Evolutionary conservation across 1,140 invertebrate species (phyloP), one percentile per base, ranked within the genome.

Genomic region (Thalassaphorura encarpata): DNA sequence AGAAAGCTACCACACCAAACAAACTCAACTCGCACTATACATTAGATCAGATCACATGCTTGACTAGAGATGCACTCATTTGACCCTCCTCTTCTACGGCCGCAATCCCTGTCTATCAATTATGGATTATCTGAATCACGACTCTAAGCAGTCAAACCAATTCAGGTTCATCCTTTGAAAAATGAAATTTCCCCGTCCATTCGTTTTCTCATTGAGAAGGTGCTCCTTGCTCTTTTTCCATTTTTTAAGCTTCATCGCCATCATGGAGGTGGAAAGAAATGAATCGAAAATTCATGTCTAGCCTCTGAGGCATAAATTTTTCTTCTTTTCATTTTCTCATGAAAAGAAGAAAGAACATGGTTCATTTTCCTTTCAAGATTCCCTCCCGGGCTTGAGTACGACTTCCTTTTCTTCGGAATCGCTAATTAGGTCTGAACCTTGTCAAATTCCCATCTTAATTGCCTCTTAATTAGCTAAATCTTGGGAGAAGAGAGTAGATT

Each of bases 391-490:
- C n/a, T n/a, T n/a, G n/a, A n/a, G n/a, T n/a, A n/a, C n/a, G n/a
- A n/a, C n/a, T n/a, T n/a, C n/a, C n/a, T n/a, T n/a, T 60, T 60
- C 60, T 63, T 60, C 56, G 52, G 62, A 63, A 63, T 63, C 52
- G 60, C 58, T 63, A 63, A 63, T 63, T 60, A 63, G 61, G 55
- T 60, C 61, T 57, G 61, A 63, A 60, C 54, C 61, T 63, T 57
- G 57, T 63, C 61, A 59, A 63, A 63, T 60, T 63, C 61, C 61
- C 57, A 56, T 60, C 62, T 57, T 60, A 63, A 63, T 63, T 60
- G 62, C 55, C 62, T 63, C 62, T 57, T 63, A 63, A 63, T 63
- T 63, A 63, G 62, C 57, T 63, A 36, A 11, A 36, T 36, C 33
- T 36, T 36, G 33, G 11, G 11, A n/a, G n/a, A n/a, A 11, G 33